phyloP scores from a whole-genome alignment of 2,888 invertebrate genomes.

The Tubiluchus corallicola region DNA sequence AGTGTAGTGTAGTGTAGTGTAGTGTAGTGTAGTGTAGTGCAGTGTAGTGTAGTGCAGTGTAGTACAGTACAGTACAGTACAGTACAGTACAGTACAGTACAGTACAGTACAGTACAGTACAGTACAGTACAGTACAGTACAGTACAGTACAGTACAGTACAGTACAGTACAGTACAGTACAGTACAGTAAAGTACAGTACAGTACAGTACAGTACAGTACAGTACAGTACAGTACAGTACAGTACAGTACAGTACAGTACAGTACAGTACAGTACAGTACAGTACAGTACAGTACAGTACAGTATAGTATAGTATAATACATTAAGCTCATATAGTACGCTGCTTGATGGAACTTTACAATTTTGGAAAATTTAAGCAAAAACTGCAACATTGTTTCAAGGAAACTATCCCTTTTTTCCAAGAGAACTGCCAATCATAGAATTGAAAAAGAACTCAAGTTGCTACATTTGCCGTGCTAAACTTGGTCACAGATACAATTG shows the following conservation, averaged over 20 bases:
- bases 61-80: conserved; percentile 1
- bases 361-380: too few species aligned
- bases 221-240: conserved; percentile 1
- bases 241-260: conserved; percentile 3
- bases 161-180: conserved; percentile 3
- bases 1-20: conserved; percentile 3
- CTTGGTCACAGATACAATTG: too few species aligned
- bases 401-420: too few species aligned
- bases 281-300: conserved; percentile 3
- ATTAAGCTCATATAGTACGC: too few species aligned
- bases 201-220: conserved; percentile 3
- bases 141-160: conserved; percentile 3
- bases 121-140: conserved; percentile 3
- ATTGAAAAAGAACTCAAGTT: too few species aligned
- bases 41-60: conserved; percentile 3
- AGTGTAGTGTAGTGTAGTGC: conserved; percentile 3
- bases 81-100: conserved; percentile 1
- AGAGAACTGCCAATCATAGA: too few species aligned
- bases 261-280: conserved; percentile 3
- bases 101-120: neutral
- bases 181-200: conserved; percentile 1
- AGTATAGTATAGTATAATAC: conserved; percentile 3
- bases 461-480: too few species aligned
- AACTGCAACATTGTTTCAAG: too few species aligned
- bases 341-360: too few species aligned